phyloP scores from a whole-genome alignment of 2,113 vertebrate genomes.

The Gasterosteus nipponicus region DNA sequence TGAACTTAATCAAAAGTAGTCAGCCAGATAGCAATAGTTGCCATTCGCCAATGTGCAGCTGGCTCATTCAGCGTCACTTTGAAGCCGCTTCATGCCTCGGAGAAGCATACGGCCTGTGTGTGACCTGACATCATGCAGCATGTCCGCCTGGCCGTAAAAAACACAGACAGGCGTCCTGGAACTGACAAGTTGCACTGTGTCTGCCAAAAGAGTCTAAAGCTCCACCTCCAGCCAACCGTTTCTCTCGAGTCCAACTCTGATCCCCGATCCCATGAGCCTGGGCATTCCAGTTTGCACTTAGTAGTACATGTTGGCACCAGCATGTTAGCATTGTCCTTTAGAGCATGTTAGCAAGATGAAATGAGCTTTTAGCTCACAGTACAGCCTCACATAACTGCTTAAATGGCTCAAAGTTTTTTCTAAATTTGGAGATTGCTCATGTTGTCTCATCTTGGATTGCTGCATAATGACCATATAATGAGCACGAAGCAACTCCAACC shows the following conservation, averaged over 20 bases:
- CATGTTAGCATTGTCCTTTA: background rate
- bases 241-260: background rate
- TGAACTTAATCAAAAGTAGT: background rate
- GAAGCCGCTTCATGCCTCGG: constrained; percentile 35
- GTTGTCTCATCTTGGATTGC: background rate
- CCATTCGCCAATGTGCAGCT: constrained; percentile 28
- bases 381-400: background rate
- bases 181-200: constrained; percentile 2
- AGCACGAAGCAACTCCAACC: background rate
- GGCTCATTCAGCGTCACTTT: constrained; percentile 42
- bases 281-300: background rate
- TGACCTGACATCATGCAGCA: constrained; percentile 41
- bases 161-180: constrained; percentile 23
- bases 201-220: constrained; percentile 21
- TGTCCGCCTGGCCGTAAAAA: constrained; percentile 52
- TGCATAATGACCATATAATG: background rate
- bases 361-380: background rate
- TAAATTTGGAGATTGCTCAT: background rate
- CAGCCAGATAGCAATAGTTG: background rate
- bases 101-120: constrained; percentile 24
- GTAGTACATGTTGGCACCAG: background rate
- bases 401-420: background rate
- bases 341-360: background rate
- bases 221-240: background rate
- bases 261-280: background rate